A percentile compares a stretch with the other conserved stretches of the same genome.
These are phyloP conservation scores for Apteryx mantelli DNA, from an alignment of 2,113 vertebrate species.

Conservation along the genomic window DNA sequence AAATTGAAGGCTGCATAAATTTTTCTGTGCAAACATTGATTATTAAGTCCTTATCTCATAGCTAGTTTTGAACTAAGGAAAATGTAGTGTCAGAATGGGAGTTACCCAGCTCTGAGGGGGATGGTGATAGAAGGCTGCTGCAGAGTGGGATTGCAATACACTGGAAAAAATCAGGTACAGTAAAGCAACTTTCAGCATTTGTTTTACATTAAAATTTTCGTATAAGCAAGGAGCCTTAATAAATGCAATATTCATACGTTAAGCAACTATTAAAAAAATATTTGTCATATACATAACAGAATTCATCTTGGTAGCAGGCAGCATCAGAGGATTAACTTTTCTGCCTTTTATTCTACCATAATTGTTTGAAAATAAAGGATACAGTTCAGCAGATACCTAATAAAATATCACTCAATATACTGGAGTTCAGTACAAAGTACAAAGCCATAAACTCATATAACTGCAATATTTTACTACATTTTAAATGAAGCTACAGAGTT, in stretches of 20 bases:
- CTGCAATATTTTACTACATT: not conserved
- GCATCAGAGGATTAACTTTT: not conserved
- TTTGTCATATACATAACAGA: not conserved
- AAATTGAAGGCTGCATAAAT: not conserved
- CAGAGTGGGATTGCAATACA: not conserved
- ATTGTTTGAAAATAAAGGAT: not conserved
- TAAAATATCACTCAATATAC: not conserved
- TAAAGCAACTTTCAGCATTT: not conserved
- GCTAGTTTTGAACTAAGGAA: slow-evolving; percentile 13
- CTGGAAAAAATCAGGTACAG: not conserved
- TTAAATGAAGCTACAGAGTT: not conserved
- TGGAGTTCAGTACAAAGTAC: not conserved
- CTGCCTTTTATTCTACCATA: not conserved
- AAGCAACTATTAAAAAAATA: not conserved
- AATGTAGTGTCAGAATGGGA: not conserved
- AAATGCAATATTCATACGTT: not conserved
- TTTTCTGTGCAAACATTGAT: not conserved
- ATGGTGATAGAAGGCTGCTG: not conserved
- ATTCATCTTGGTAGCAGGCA: not conserved
- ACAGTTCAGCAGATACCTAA: not conserved
- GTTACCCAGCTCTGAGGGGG: not conserved
- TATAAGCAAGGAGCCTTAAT: not conserved
- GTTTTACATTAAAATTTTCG: not conserved
- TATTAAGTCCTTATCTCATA: slow-evolving; percentile 5
- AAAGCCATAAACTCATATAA: not conserved